Evolutionary conservation across 1,140 invertebrate species (phyloP).

Genomic region (Leptinotarsa defecta): DNA sequence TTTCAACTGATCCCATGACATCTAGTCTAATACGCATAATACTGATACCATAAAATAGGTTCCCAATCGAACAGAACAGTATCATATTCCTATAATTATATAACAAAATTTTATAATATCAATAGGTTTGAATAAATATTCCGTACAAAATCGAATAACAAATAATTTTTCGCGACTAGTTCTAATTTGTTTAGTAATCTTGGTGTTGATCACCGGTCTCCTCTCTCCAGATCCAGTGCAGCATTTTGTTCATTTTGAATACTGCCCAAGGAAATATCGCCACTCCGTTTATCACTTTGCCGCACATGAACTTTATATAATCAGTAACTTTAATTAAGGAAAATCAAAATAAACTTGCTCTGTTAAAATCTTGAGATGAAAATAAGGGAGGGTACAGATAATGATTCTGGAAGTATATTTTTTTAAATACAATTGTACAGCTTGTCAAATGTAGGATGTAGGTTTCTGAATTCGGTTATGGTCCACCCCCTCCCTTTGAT

Average conservation of each 20-base stretch:
- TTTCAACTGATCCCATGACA: background rate
- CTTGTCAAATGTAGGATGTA: no score
- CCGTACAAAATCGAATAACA: conserved; percentile 24
- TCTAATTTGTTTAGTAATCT: conserved; percentile 32
- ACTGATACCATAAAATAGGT: background rate
- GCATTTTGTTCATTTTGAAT: conserved; percentile 45
- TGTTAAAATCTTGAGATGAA: background rate
- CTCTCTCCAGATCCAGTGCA: conserved; percentile 49
- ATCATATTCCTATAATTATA: conserved; percentile 17
- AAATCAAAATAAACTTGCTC: conserved; percentile 31
- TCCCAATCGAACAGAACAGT: background rate
- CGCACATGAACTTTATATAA: conserved; percentile 62
- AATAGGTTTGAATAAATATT: conserved; percentile 23
- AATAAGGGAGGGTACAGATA: no score
- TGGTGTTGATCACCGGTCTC: conserved; percentile 32
- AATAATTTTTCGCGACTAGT: conserved; percentile 13
- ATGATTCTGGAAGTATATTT: no score
- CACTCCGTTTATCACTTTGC: conserved; percentile 56
- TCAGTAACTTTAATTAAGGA: conserved; percentile 57
- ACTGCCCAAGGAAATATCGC: conserved; percentile 59
- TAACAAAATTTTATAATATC: conserved; percentile 23
- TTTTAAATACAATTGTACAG: no score
- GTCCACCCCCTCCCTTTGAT: no score
- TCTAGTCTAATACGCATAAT: background rate
- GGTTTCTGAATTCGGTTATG: no score